Conservation (phyloP, 2,797 vertebrate species). For the Pogoniulus pusillus region DNA sequence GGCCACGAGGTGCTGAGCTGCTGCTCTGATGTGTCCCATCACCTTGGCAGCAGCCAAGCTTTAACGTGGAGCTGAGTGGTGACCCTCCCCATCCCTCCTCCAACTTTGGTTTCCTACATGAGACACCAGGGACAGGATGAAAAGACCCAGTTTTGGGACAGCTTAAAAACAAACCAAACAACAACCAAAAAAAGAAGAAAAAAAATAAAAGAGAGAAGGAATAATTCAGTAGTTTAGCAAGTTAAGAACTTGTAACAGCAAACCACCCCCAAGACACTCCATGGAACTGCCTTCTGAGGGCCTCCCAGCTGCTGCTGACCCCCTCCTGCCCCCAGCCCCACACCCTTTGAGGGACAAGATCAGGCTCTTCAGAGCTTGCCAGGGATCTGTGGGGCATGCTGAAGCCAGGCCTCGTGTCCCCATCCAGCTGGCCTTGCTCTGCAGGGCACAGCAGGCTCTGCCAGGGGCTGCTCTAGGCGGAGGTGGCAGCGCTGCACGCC, state of each 20-base stretch:
- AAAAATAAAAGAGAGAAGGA: background rate
- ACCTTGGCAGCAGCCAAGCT: background rate
- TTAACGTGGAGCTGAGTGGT: background rate
- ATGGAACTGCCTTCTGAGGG: background rate
- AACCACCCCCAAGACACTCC: slow-evolving; percentile 12
- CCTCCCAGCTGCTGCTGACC: background rate
- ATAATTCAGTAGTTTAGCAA: slow-evolving; percentile 63
- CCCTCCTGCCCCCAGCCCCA: background rate
- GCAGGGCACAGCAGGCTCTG: background rate
- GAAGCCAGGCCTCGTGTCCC: background rate
- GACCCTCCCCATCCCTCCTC: too few species aligned
- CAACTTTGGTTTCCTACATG: background rate
- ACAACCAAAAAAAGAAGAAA: background rate
- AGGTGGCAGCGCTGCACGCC: background rate
- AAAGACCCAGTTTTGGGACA: background rate
- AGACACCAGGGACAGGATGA: background rate
- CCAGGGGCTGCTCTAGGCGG: background rate
- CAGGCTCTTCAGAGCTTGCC: background rate
- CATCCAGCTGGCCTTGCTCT: background rate
- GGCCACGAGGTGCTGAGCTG: background rate
- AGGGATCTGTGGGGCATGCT: background rate
- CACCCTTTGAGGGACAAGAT: background rate
- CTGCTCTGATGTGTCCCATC: background rate
- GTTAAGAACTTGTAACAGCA: slow-evolving; percentile 73
- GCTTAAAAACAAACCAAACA: background rate